Conservation (phyloP, 1,140 invertebrate genomes). For the Temnothorax nylanderi region DNA sequence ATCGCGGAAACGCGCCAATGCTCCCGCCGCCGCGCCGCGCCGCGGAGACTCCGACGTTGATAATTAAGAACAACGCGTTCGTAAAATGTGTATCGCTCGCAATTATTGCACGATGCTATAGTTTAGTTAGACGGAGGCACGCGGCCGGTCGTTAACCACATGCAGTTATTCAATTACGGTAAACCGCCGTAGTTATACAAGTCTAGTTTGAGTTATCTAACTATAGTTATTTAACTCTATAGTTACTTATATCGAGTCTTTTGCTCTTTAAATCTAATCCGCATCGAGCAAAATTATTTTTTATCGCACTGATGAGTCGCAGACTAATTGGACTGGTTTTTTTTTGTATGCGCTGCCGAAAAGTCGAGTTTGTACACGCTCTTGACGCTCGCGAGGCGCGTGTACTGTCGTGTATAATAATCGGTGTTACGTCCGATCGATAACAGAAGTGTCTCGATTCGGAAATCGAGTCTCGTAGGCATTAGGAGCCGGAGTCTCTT, state of each 20-base stretch:
- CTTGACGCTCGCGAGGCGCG: too few species aligned
- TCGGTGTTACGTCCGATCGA: conserved; percentile 17
- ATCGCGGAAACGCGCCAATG: conserved; percentile 56
- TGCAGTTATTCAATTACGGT: neutral
- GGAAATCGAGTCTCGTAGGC: conserved; percentile 54
- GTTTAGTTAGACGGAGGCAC: conserved; percentile 6
- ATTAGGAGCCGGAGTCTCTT: conserved; percentile 6
- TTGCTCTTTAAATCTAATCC: neutral
- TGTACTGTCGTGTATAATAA: conserved; percentile 10
- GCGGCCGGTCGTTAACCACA: neutral
- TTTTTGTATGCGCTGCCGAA: neutral
- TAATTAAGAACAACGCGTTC: conserved; percentile 40
- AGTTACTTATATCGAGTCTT: neutral
- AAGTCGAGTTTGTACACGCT: neutral
- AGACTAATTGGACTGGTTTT: neutral
- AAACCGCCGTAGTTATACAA: neutral
- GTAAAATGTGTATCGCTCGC: neutral
- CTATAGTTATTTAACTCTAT: conserved; percentile 18
- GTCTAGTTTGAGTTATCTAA: conserved; percentile 17
- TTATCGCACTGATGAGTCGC: neutral
- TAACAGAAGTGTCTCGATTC: conserved; percentile 28
- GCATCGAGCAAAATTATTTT: neutral
- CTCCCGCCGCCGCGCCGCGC: neutral
- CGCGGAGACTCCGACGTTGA: neutral
- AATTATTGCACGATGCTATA: neutral